Evolutionary conservation across 2,113 vertebrate genomes (phyloP), one percentile per base, ranked within the genome.

Genomic region (Neopipo cinnamomea): DNA sequence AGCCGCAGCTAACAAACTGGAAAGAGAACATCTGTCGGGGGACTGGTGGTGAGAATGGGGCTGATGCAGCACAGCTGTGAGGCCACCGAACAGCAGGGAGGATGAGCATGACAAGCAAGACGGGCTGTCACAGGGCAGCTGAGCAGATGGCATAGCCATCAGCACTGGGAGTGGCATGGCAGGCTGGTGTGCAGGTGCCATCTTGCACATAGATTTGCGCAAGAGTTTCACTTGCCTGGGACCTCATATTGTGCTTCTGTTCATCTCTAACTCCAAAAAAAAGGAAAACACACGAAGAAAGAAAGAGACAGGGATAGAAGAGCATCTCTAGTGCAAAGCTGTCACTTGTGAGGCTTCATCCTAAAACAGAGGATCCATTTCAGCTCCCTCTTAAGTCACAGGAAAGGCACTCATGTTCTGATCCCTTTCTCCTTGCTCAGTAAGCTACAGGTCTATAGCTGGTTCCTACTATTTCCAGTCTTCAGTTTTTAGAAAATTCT

Each of bases 41-140:
- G 4, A 39, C 72, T 33, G 25, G 11, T 62, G 47, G 42, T 67
- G 76, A 66, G 16, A 75, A 10, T 0, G 0, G 31, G 55, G 50
- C 8, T 0, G 0, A 20, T 0, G 0, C 44, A 35, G 52, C 55
- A 44, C 53, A 83, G 44, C 46, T 71, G 53, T 0, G 4, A 71
- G 62, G 56, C 49, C 79, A 39, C 52, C 3, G 3, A 80, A 22
- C 27, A 46, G 37, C 61, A 89, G 68, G 72, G 17, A 80, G 30
- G 28, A 37, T 8, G 0, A 2, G 18, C 3, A 2, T 19, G 27
- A 85, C 2, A 23, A 67, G 76, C 2, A 2, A 82, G 62, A 67
- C 0, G 4, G n/a, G 35, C n/a, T 46, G 49, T 41, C 58, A 90
- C 46, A 68, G 62, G n/a, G 50, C 12, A 12, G 23, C 59, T 61